Conservation (phyloP, 2,797 vertebrate species). For the Scleropages formosus region DNA sequence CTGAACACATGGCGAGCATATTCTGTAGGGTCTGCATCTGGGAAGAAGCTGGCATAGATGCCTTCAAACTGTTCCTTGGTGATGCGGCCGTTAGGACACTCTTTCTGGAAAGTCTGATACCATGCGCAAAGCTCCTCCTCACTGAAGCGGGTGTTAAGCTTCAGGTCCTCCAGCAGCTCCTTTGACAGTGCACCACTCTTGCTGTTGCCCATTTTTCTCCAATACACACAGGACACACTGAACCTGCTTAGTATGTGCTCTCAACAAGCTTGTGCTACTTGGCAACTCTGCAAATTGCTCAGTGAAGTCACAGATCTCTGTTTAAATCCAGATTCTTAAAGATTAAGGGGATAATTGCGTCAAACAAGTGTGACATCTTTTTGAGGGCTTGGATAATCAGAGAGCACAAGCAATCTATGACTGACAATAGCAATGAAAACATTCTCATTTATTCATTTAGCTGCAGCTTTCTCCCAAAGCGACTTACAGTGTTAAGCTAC, state of each 20-base stretch:
- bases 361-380: constrained; percentile 54
- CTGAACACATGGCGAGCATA: constrained; percentile 90
- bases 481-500: too few species aligned
- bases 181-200: constrained; percentile 85
- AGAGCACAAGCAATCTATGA: background rate
- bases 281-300: constrained; percentile 49
- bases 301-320: constrained; percentile 63
- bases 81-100: constrained; percentile 85
- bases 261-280: background rate
- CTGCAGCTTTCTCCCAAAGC: too few species aligned
- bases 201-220: constrained; percentile 78
- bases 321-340: constrained; percentile 64
- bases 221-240: background rate
- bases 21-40: constrained; percentile 79
- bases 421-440: background rate
- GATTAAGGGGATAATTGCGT: constrained; percentile 68
- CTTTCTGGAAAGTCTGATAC: constrained; percentile 87
- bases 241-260: constrained; percentile 30
- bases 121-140: constrained; percentile 82
- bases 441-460: too few species aligned
- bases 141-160: constrained; percentile 79
- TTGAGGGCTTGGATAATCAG: constrained; percentile 33
- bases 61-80: constrained; percentile 80
- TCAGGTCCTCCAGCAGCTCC: constrained; percentile 86
- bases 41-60: constrained; percentile 90